Evolutionary conservation across 2,888 invertebrate genomes (phyloP), one percentile per base, ranked within the genome.

Genomic region (Eumacrocentrus americanus): DNA sequence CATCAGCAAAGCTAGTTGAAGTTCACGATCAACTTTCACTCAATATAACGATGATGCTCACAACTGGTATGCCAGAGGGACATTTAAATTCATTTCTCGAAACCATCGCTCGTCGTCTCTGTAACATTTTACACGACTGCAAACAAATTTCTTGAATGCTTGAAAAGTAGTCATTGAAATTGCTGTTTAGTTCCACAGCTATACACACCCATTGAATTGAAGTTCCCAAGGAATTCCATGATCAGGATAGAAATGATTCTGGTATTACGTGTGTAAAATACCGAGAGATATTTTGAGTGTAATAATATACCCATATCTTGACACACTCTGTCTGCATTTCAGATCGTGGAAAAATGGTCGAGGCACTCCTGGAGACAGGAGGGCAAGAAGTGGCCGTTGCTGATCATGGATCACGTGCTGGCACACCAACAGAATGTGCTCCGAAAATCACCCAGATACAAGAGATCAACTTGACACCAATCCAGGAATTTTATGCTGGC

Each of bases 401-500:
- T 29, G 75, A 77, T 18, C 73, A 66, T 22, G 65, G 66, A 42
- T 74, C 76, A 9, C 69, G 72, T 23, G 55, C 73, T 2, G 63
- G 66, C 3, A 74, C 73, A 11, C 70, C 74, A 14, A 72, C 70
- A 40, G 74, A 78, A 58, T 74, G 68, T 48, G 56, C 70, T 2
- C 65, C 66, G 1, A 71, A 56, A 11, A 67, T 69, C 29, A 59
- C 58, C 40, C 67, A 61, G 34, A 67, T 68, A 4, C 58, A 64
- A 3, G 48, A 67, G 12, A 66, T 68, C 11, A 66, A 66, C 22
- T 67, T 79, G 3, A 73, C 76, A 4, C 70, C 76, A n/a, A 72
- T 85, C 2, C 81, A 83, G 34, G 80, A 84, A 54, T 86, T 84
- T 68, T 87, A 84, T 74, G 71, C 79, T 1, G 84, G 83, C 1